A percentile compares a stretch with the other conserved stretches of the same genome.
Conservation (phyloP, 2,113 vertebrate species). For the Pycnonotus jocosus region DNA sequence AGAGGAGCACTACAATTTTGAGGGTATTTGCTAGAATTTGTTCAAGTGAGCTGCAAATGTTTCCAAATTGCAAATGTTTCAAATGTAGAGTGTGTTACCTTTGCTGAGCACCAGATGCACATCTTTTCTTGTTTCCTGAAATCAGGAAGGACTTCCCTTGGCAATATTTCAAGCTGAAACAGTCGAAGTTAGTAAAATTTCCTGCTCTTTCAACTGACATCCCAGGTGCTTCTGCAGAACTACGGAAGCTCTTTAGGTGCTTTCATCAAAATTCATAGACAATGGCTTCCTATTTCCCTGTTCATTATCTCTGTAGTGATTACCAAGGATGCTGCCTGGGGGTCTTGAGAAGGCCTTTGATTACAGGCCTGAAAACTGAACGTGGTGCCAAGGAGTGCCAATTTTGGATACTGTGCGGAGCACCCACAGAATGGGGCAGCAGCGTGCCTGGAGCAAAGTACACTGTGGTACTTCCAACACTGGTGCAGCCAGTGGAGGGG, state of each 20-base stretch:
- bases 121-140: not conserved
- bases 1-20: not conserved
- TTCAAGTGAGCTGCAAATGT: not conserved
- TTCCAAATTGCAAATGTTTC: not conserved
- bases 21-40: not conserved
- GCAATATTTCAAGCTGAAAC: not conserved
- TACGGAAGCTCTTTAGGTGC: not conserved
- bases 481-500: accelerated
- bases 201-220: not conserved
- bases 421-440: not conserved
- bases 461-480: not conserved
- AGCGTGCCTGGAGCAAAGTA: not conserved
- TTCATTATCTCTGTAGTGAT: not conserved
- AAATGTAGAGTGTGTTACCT: not conserved
- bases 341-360: not conserved
- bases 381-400: not conserved
- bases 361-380: not conserved
- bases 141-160: not conserved
- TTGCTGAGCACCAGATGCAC: not conserved
- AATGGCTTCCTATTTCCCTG: not conserved
- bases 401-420: not conserved
- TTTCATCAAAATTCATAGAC: not conserved
- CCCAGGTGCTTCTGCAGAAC: not conserved
- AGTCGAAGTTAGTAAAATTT: not conserved
- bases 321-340: not conserved